These are phyloP conservation scores for Eublepharis macularius DNA, from an alignment of 2,113 vertebrate species.

Conservation along the genomic window DNA sequence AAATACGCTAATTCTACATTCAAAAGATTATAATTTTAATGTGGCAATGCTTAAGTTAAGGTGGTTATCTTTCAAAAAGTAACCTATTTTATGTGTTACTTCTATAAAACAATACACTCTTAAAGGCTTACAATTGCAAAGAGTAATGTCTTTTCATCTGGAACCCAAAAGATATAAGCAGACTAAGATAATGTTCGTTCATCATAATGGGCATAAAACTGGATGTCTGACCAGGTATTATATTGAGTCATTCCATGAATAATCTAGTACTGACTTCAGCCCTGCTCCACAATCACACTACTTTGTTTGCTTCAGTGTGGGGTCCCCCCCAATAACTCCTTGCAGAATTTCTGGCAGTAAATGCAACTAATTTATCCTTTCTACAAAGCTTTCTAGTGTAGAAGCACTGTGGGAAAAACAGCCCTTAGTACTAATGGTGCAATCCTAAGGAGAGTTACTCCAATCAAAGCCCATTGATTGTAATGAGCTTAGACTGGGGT, in stretches of 20 bases:
- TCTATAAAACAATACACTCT: background rate
- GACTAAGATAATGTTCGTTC: too few species aligned
- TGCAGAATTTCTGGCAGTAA: background rate
- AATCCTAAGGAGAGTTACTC: too few species aligned
- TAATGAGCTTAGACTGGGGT: too few species aligned
- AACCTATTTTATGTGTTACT: background rate
- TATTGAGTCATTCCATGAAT: background rate
- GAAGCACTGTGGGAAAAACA: background rate
- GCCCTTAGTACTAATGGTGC: background rate
- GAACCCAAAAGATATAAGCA: background rate
- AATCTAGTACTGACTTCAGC: background rate
- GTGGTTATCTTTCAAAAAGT: background rate
- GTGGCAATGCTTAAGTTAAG: background rate
- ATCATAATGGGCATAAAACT: background rate
- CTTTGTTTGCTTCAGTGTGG: background rate
- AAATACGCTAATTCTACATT: background rate
- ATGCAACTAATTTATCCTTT: background rate
- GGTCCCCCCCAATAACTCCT: background rate
- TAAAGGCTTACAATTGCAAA: background rate
- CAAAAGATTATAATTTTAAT: background rate
- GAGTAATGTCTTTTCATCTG: background rate
- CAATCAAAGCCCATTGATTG: too few species aligned
- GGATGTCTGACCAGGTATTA: background rate
- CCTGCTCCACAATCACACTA: background rate
- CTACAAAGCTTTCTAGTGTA: background rate